A percentile compares a stretch with the other conserved stretches of the same genome.
These are phyloP conservation scores for Holcopasites calliopsidis DNA, from an alignment of 1,140 invertebrate genomes.

Conservation along the genomic window DNA sequence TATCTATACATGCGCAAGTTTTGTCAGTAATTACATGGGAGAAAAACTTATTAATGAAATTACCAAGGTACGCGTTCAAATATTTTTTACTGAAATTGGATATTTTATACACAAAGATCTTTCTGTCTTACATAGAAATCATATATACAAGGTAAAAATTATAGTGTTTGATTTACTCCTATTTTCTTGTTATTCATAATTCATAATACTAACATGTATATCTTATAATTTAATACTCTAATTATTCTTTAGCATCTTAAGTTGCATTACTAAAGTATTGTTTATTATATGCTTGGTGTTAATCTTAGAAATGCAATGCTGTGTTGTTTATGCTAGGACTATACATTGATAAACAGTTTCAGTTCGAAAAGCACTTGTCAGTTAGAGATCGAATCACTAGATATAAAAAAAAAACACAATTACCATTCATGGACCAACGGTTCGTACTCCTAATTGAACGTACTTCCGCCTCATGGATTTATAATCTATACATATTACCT, in stretches of 20 bases:
- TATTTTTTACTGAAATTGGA: constrained; percentile 32
- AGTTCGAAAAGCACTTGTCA: constrained; percentile 39
- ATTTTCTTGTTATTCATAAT: constrained; percentile 62
- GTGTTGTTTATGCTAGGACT: constrained; percentile 44
- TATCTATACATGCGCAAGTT: constrained; percentile 38
- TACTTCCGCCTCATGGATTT: constrained; percentile 62
- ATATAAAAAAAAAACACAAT: constrained; percentile 30
- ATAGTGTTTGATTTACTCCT: constrained; percentile 41
- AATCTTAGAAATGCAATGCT: constrained; percentile 31
- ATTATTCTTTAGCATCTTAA: constrained; percentile 57
- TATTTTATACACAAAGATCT: constrained; percentile 1
- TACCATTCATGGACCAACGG: constrained; percentile 56
- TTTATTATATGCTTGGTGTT: constrained; percentile 55
- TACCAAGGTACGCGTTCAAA: neutral
- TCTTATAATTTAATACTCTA: constrained; percentile 72
- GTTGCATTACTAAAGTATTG: constrained; percentile 57
- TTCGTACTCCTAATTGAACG: constrained; percentile 52
- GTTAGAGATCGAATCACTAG: constrained; percentile 21
- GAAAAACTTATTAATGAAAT: neutral
- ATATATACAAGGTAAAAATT: constrained; percentile 3
- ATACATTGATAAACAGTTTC: constrained; percentile 39
- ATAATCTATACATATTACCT: constrained; percentile 60
- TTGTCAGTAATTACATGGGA: constrained; percentile 27
- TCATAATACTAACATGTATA: constrained; percentile 68
- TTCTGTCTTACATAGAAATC: constrained; percentile 6